Evolutionary conservation across 2,113 vertebrate species (phyloP), one percentile per base, ranked within the genome.

Genomic region (Odocoileus hemionus): DNA sequence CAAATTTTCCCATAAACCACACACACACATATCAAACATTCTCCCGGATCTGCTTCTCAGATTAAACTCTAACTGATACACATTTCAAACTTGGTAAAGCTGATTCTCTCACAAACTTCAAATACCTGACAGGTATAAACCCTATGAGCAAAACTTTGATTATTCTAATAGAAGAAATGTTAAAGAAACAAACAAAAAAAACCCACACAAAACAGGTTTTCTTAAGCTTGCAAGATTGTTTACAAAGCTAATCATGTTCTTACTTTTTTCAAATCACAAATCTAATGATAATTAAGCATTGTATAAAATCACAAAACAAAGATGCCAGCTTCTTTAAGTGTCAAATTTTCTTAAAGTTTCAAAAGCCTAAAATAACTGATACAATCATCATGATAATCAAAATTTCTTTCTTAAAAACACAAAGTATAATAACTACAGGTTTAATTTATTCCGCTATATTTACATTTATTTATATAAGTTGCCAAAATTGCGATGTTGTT

Each of bases 361-460:
- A 90, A 89, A 94, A 92, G 52, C 64, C 86, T 83, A 83, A 86
- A 89, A 89, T 83, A 94, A 95, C 11, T 86, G 82, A 64, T 30
- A 90, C 28, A 85, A 67, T 79, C 26, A 90, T 52, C 57, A 57
- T 54, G 26, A 47, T n/a, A 55, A 52, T 96, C 85, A 85, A 57
- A 89, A 89, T 47, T 54, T 91, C 70, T 83, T 92, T 70, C 36
- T 12, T 36, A 76, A 50, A 89, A 64, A 43, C 26, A n/a, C 26
- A 60, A 78, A 78, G 47, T 11, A 25, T 33, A 86, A 36, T 45
- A 96, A 70, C 74, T 89, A 28, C 74, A 76, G 17, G 26, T 58
- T 83, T 96, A 33, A 92, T 90, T 85, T 70, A 45, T 25, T 86
- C 89, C 7, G 19, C 47, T 70, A n/a, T 89, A n/a, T 84, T 30